Base-by-base conservation (phyloP, 2,888 invertebrate genomes). In the Drosophila hamatofila region DNA sequence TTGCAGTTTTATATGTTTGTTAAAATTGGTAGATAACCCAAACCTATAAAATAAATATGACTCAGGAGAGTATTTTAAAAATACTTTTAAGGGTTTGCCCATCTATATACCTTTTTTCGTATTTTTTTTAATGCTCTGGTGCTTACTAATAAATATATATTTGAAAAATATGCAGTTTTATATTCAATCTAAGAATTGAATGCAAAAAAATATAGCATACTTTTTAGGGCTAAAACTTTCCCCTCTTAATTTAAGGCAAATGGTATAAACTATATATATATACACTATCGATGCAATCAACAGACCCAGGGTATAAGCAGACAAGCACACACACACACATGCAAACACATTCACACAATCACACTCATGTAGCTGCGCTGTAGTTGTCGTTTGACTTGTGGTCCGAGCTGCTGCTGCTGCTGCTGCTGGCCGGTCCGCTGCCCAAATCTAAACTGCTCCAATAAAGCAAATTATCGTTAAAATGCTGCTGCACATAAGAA, bases 381-480 rank as follows among this genome's bases (percentile, higher is more conserved):
- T 73, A 78, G 78, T 87, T 85, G 89, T 78, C 78, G 80, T 69
- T 88, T 84, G 81, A 87, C 72, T 87, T 81, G 77, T 78, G 75
- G 67, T 65, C 51, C 55, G 49, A 73, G 68, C 56, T 55, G 46
- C 41, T 30, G 46, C 35, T 60, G 69, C 52, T 66, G 68, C 56
- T 55, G 46, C 41, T 30, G 46, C 35, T 60, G 69, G 54, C 68
- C 75, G 78, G 71, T 83, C 60, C 75, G 69, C 82, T 75, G 82
- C 59, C 79, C 86, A 80, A 89, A 90, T 89, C 89, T 83, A 88
- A 90, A 89, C 83, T 80, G 84, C 75, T 89, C 72, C 88, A 89
- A 88, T 89, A 89, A 90, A 89, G 88, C 89, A 89, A 90, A 90
- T 85, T 80, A 81, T 89, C 88, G 83, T 89, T 89, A 87, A 90